phyloP scores from a whole-genome alignment of 1,140 invertebrate species.

The Drosophila tani region DNA sequence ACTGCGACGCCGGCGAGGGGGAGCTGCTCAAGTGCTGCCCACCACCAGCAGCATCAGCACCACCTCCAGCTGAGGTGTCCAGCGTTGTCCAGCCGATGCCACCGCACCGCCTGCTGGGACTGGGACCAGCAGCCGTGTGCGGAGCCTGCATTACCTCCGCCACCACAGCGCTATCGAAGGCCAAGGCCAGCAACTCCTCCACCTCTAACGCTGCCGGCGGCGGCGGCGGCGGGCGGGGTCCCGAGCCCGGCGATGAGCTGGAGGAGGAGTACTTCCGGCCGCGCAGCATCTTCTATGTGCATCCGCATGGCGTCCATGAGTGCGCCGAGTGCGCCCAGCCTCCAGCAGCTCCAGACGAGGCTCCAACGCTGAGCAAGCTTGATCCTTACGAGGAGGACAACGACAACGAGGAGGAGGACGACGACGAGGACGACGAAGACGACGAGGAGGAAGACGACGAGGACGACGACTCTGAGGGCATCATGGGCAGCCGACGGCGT shows the following conservation, averaged over 20 bases:
- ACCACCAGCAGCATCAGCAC: slow-evolving; percentile 10
- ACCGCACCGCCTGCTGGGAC: slow-evolving; percentile 87
- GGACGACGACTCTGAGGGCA: slow-evolving; percentile 62
- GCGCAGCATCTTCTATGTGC: slow-evolving; percentile 88
- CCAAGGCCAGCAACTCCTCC: slow-evolving; percentile 53
- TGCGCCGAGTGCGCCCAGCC: slow-evolving; percentile 85
- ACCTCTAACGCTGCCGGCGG: slow-evolving; percentile 27
- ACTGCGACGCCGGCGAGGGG: slow-evolving; percentile 79
- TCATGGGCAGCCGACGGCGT: slow-evolving; percentile 85
- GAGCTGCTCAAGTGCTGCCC: slow-evolving; percentile 84
- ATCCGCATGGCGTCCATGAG: slow-evolving; percentile 84
- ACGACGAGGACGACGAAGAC: slow-evolving; percentile 15
- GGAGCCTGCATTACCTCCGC: slow-evolving; percentile 86
- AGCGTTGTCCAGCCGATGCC: slow-evolving; percentile 85
- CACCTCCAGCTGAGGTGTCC: slow-evolving; percentile 8
- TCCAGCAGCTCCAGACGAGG: not conserved
- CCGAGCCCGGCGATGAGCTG: slow-evolving; percentile 72
- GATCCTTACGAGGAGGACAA: slow-evolving; percentile 24
- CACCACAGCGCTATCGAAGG: slow-evolving; percentile 73
- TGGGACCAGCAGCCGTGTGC: slow-evolving; percentile 88
- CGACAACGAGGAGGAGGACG: slow-evolving; percentile 24
- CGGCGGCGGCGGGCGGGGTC: slow-evolving; percentile 27
- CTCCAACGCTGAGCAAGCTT: slow-evolving; percentile 23
- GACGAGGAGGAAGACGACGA: slow-evolving; percentile 31
- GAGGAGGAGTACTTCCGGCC: slow-evolving; percentile 87